phyloP scores from a whole-genome alignment of 2,113 vertebrate species.

The Ochotona princeps region DNA sequence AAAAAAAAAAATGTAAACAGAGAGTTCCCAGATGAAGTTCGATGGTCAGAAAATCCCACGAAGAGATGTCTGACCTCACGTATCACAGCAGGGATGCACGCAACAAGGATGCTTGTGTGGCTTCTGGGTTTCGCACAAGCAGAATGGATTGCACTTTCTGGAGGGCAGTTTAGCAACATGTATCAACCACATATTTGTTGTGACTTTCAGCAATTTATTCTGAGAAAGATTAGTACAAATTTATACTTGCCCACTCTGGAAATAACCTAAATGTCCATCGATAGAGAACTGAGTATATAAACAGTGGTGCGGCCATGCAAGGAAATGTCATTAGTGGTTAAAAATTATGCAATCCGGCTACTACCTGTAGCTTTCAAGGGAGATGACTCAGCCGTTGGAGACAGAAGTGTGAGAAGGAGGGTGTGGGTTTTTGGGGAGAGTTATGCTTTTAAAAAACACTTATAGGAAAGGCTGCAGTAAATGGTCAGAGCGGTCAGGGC shows the following conservation, averaged over 20 bases:
- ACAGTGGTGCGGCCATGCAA: not conserved
- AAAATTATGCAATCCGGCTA: not conserved
- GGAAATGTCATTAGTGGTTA: not conserved
- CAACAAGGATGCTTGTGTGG: not conserved
- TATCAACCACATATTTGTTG: not conserved
- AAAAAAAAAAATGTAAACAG: not conserved
- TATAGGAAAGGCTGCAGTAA: no score
- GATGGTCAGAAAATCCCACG: not conserved
- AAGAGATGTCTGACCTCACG: not conserved
- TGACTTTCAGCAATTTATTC: not conserved
- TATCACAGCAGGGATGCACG: not conserved
- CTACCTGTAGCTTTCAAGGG: not conserved
- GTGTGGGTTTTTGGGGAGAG: not conserved
- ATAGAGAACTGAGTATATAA: not conserved
- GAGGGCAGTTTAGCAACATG: not conserved
- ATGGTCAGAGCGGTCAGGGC: no score
- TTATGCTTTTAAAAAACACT: not conserved
- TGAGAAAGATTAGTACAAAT: not conserved
- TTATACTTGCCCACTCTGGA: conserved; percentile 23
- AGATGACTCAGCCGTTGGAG: not conserved
- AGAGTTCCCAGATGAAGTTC: not conserved
- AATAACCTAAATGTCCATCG: not conserved
- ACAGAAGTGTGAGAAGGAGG: not conserved
- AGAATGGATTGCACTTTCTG: not conserved
- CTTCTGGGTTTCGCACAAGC: not conserved